Percentiles rank a stretch among this genome's conserved stretches.
Conservation (phyloP, 2,888 invertebrate species). For the Luperina testacea region DNA sequence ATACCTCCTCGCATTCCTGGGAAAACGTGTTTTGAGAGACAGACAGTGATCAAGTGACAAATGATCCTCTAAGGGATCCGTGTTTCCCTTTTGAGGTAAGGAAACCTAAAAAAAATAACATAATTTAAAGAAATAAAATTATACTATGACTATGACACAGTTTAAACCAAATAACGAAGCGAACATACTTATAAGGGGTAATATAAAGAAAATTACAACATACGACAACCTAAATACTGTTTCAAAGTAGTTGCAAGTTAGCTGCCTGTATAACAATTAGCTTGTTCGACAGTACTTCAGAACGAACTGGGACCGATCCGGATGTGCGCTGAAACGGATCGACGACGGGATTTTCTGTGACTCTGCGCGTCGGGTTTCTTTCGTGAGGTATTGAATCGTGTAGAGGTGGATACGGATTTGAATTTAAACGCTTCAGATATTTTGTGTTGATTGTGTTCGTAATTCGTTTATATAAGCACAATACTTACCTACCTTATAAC, state of each 20-base stretch:
- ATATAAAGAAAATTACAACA: not conserved
- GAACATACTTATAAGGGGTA: not conserved
- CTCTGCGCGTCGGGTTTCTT: not conserved
- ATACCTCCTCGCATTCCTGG: not conserved
- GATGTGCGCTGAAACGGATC: not conserved
- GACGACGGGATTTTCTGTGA: not conserved
- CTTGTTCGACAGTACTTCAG: slow-evolving; percentile 11
- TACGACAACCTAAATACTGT: not conserved
- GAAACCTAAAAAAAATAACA: not conserved
- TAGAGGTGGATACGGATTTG: not conserved
- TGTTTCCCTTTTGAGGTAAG: not conserved
- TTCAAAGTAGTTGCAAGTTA: not conserved
- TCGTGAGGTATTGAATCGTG: not conserved
- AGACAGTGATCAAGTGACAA: too few relatives aligned
- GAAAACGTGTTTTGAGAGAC: not conserved
- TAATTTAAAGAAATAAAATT: not conserved
- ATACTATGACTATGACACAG: too few relatives aligned
- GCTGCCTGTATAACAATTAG: not conserved
- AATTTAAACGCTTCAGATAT: not conserved
- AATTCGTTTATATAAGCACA: not conserved
- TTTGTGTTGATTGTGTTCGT: not conserved
- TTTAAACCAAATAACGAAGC: not conserved
- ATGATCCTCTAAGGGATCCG: not conserved
- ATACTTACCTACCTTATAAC: too few relatives aligned
- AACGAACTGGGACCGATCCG: not conserved